Evolutionary conservation across 1,140 invertebrate genomes (phyloP), one percentile per base, ranked within the genome.

Genomic region (Habropoda laboriosa): DNA sequence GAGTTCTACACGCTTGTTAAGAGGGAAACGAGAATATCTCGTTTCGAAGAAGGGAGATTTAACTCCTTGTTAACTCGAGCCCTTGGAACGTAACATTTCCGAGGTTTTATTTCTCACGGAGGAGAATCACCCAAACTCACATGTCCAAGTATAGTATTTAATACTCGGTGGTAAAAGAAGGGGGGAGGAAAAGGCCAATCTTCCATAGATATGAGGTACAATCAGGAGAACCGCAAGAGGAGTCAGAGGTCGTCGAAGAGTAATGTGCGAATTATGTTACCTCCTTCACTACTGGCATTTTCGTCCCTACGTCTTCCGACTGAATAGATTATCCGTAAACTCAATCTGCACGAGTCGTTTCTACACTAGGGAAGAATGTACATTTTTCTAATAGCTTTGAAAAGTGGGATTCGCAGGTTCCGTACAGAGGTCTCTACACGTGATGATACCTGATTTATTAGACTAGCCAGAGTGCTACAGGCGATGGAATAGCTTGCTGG

Each of bases 211-310:
- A 30, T 18, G 38, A 30, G 68, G 5, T 40, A 21, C 18, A 58
- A 30, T 57, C 38, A 7, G 10, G 30, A 73, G 70, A 67, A 76
- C 73, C 73, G 73, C 21, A 76, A 67, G 73, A 27, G 58, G 47
- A 32, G 30, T 21, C 73, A 76, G 16, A 76, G 61, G 61, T 67
- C 49, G 63, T 12, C 8, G 8, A 32, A 42, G 61, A 67, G 49
- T 67, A 55, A 76, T 55, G 73, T 76, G 73, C 73, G 61, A 76
- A 67, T 53, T 42, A 27, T 57, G 61, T 67, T 76, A 42, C 73
- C 45, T 75, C 45, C 18, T 75, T 64, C 32, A 18, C 58, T 27
- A 7, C 12, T 58, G 30, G 27, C 30, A n/a, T 45, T 45, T 72
- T 42, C 55, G 38, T 12, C 40, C 27, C 6, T 21, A 5, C 5